Conservation (phyloP, 2,888 invertebrate species). For the Stictocephala bisonia region DNA sequence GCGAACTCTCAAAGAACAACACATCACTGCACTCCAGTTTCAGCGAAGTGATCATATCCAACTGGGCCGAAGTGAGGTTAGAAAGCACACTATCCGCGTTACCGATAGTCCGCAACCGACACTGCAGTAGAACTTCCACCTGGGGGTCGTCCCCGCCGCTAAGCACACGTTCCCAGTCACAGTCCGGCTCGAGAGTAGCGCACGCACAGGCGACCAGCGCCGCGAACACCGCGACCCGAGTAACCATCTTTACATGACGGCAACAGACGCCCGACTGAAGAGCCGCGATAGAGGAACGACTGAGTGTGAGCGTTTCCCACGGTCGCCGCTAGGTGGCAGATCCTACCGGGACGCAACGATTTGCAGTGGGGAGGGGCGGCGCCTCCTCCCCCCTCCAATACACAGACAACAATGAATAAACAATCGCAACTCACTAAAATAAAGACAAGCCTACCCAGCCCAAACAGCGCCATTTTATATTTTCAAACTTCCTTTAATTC, state of each 20-base stretch:
- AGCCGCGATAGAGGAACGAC: background rate
- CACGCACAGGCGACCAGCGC: constrained; percentile 31
- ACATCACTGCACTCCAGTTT: constrained; percentile 83
- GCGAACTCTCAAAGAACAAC: constrained; percentile 81
- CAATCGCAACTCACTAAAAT: constrained; percentile 22
- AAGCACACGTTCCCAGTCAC: constrained; percentile 74
- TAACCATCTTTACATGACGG: constrained; percentile 47
- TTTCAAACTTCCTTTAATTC: constrained; percentile 23
- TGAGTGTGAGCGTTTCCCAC: background rate
- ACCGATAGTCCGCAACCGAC: constrained; percentile 78
- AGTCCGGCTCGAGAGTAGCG: constrained; percentile 70
- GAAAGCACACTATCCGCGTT: constrained; percentile 75
- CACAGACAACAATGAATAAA: constrained; percentile 14
- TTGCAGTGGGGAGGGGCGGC: constrained; percentile 43
- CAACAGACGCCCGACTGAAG: constrained; percentile 42
- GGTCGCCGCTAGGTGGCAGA: constrained; percentile 42
- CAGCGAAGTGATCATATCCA: constrained; percentile 76
- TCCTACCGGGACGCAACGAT: constrained; percentile 32
- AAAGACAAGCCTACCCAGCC: constrained; percentile 1
- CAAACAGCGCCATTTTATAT: constrained; percentile 23
- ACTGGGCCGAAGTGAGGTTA: constrained; percentile 76
- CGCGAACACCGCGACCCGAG: constrained; percentile 25
- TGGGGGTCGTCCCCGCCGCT: constrained; percentile 66
- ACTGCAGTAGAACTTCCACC: constrained; percentile 64
- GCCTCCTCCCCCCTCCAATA: constrained; percentile 4